These are phyloP conservation scores for Nephrotoma flavescens DNA, from an alignment of 2,888 invertebrate species.

Conservation along the genomic window DNA sequence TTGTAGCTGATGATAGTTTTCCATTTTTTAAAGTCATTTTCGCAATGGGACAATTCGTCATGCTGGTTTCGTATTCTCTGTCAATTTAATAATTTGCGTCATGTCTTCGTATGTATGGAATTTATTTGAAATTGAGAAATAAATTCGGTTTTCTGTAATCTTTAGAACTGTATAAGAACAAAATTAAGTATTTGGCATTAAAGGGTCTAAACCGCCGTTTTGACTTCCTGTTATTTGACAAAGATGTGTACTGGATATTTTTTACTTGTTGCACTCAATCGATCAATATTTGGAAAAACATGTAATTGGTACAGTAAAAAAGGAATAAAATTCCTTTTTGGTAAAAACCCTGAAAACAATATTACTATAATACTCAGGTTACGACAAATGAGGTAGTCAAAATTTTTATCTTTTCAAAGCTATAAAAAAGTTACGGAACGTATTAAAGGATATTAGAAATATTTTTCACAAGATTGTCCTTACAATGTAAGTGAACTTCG, in stretches of 20 bases:
- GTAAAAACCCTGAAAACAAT: background rate
- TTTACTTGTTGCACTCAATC: background rate
- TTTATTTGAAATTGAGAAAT: background rate
- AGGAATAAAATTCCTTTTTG: background rate
- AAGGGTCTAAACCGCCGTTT: too few relatives aligned
- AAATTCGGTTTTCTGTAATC: background rate
- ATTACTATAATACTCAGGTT: background rate
- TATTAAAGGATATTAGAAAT: background rate
- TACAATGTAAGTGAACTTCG: background rate
- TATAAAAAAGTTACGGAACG: background rate
- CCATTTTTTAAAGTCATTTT: background rate
- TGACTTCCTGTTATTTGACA: too few relatives aligned
- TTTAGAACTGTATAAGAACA: too few relatives aligned
- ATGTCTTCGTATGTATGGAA: background rate
- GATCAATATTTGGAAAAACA: background rate
- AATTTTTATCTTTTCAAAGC: background rate
- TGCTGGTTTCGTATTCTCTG: background rate
- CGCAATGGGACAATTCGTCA: background rate
- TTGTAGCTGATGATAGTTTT: background rate
- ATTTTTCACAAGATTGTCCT: background rate
- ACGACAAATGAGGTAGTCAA: background rate
- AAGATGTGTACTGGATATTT: background rate
- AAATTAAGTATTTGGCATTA: too few relatives aligned
- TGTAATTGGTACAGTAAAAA: background rate
- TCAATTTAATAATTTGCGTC: background rate